phyloP scores from a whole-genome alignment of 2,113 vertebrate genomes.

The Tupaia tana region DNA sequence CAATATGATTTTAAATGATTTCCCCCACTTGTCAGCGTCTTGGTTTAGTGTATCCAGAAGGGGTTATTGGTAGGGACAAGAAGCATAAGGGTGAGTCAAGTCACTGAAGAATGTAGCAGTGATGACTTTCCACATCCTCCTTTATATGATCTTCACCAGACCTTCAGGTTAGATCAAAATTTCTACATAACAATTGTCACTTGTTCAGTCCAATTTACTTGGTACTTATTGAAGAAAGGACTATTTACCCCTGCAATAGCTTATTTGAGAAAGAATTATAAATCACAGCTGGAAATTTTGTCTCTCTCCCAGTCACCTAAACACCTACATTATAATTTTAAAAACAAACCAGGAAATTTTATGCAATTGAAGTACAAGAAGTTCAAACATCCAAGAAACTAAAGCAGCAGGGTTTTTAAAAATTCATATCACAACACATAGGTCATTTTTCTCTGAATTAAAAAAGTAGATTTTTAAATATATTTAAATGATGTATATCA shows the following conservation, averaged over 20 bases:
- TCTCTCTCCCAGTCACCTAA: neutral
- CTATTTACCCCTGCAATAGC: neutral
- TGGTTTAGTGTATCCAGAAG: neutral
- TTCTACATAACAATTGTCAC: neutral
- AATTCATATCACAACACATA: neutral
- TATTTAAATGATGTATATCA: neutral
- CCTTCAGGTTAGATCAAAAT: neutral
- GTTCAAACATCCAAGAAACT: constrained; percentile 10
- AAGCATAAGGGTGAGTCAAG: neutral
- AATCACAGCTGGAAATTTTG: constrained; percentile 38
- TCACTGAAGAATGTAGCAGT: neutral
- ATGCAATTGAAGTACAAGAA: constrained; percentile 36
- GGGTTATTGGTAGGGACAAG: neutral
- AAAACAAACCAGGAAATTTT: constrained; percentile 32
- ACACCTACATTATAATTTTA: neutral
- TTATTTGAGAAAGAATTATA: neutral
- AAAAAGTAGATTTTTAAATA: constrained; percentile 37
- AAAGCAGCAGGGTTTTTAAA: neutral
- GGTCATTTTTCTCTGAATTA: constrained; percentile 16
- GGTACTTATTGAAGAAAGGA: neutral
- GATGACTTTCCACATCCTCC: neutral
- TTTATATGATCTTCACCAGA: neutral
- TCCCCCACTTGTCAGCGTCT: neutral
- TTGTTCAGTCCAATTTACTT: neutral
- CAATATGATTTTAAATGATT: neutral